These are phyloP conservation scores for Caiman crocodilus DNA, from an alignment of 2,797 vertebrate species.

Conservation along the genomic window DNA sequence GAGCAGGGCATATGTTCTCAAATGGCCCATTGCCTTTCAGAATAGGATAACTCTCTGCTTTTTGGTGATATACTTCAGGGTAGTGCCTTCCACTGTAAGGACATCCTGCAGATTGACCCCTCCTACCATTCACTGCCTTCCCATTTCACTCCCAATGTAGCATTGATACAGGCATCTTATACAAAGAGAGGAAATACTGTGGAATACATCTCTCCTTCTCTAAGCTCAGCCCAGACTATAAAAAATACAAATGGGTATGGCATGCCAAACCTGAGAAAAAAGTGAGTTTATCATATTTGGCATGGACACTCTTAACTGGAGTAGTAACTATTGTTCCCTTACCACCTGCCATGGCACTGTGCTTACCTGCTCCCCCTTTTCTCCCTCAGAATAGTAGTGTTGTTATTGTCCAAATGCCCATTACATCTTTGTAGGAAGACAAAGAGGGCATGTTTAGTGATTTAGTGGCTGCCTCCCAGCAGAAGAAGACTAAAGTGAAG, in stretches of 20 bases:
- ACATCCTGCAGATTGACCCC: background rate
- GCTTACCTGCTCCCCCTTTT: background rate
- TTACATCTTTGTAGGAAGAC: background rate
- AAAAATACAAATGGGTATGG: background rate
- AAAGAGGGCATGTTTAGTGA: background rate
- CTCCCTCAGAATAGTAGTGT: background rate
- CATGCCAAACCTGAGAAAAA: background rate
- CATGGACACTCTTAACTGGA: background rate
- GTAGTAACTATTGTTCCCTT: background rate
- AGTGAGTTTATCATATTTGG: background rate
- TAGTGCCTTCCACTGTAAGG: background rate
- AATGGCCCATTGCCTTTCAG: background rate
- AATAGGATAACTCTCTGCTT: background rate
- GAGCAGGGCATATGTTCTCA: background rate
- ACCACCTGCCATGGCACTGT: background rate
- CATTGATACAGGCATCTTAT: background rate
- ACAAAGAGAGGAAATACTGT: background rate
- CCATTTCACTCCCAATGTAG: background rate
- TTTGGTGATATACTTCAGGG: background rate
- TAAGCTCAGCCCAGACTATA: background rate
- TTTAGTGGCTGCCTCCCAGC: background rate
- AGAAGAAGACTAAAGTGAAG: background rate
- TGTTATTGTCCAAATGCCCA: background rate
- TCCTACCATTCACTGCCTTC: background rate
- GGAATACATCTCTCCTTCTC: background rate